Base-by-base conservation (phyloP, 2,888 invertebrate species). In the Ectemnius continuus region DNA sequence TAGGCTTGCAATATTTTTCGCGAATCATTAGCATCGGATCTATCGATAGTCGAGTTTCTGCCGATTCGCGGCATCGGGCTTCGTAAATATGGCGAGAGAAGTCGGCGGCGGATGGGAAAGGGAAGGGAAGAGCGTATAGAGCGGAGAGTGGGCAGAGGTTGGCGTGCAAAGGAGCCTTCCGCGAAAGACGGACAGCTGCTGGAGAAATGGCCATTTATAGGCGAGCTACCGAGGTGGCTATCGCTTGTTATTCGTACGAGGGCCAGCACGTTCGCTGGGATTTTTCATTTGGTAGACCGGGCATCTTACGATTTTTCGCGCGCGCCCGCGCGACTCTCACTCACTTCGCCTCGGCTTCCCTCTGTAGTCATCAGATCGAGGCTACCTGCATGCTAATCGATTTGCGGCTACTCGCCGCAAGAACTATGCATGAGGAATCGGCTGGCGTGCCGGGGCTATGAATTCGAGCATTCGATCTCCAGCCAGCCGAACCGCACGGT, bases 381-480 rank as follows among this genome's bases (percentile, higher is more conserved):
- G 75, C 86, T 79, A 63, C 63, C 81, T 85, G 88, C 86, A 88
- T 88, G 85, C 85, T 85, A 88, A 88, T 88, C 78, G 78, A 72
- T 80, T 36, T 57, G 60, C 58, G 52, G 61, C 66, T 66, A 23
- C 47, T 36, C 69, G 59, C 36, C 36, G 36, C 36, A 61, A 64
- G 75, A 83, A 76, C 77, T 77, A 75, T 76, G 80, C 77, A 78
- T 72, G 79, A 78, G 73, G 73, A 76, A 79, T 73, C 79, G 68
- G 58, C 68, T 61, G 75, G 47, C 73, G 81, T 78, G 78, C 60
- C 58, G 45, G 69, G 72, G 71, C 80, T 75, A 71, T 63, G 72
- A 85, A 79, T 80, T 77, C 78, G 80, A 80, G 70, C 67, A 64
- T 28, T 20, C 61, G 63, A 70, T 64, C 47, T 71, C 48, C 57